Evolutionary conservation across 1,140 invertebrate genomes (phyloP).

Genomic region (Saccostrea echinata): DNA sequence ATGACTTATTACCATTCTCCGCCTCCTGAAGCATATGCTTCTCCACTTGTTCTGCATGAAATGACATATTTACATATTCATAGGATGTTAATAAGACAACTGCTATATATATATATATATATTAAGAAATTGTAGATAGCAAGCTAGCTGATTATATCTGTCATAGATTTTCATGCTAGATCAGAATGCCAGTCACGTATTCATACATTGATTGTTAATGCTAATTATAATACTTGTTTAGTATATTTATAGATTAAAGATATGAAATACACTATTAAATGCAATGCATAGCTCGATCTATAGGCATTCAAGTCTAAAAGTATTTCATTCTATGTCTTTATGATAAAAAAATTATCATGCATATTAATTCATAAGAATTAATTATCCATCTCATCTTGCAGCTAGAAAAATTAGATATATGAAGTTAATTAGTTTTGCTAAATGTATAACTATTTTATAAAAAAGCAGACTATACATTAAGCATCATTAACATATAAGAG

Average conservation of each 20-base stretch:
- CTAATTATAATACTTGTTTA: too few species aligned
- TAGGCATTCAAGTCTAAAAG: too few species aligned
- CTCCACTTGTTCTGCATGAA: conserved; percentile 28
- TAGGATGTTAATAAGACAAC: not conserved
- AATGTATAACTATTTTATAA: not conserved
- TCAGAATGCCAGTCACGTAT: too few species aligned
- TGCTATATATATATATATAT: too few species aligned
- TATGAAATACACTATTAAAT: too few species aligned
- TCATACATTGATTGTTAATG: too few species aligned
- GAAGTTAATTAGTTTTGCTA: not conserved
- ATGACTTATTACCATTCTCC: conserved; percentile 18
- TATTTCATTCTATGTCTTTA: too few species aligned
- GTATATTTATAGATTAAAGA: too few species aligned
- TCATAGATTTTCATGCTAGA: too few species aligned
- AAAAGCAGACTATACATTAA: not conserved
- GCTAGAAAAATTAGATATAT: not conserved
- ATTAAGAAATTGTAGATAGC: not conserved
- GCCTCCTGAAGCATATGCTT: conserved; percentile 30
- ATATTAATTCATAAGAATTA: not conserved
- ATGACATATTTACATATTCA: not conserved
- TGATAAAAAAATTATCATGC: too few species aligned
- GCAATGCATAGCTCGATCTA: too few species aligned
- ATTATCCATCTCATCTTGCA: not conserved
- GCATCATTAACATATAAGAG: not conserved
- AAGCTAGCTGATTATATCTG: not conserved